Percentiles rank a stretch among this genome's conserved stretches.
These are phyloP conservation scores for Helobdella robusta DNA, from an alignment of 2,888 invertebrate genomes.

Conservation along the genomic window DNA sequence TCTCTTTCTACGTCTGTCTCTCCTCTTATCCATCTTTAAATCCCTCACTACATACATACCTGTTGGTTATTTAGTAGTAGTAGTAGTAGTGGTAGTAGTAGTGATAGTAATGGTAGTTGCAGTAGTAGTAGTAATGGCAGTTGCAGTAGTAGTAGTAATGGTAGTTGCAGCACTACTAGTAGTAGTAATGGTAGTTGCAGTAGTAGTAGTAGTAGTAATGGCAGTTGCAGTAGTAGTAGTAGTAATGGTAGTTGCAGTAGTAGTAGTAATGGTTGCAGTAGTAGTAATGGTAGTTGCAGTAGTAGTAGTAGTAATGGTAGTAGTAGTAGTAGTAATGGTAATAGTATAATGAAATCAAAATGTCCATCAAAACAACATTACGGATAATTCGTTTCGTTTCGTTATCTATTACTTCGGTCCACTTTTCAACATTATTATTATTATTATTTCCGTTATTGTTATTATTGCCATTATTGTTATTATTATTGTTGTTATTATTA, in stretches of 20 bases:
- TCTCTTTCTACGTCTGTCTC: too few species aligned
- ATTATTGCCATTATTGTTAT: not conserved
- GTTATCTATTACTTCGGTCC: too few species aligned
- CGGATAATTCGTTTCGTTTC: too few species aligned
- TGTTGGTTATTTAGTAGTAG: not conserved
- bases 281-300: conserved; percentile 19
- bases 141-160: not conserved
- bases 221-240: not conserved
- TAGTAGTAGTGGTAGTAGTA: not conserved
- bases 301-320: conserved; percentile 20
- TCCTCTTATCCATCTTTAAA: too few species aligned
- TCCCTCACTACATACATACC: not conserved
- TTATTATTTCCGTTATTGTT: too few species aligned
- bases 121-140: not conserved
- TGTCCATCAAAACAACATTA: too few species aligned
- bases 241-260: conserved; percentile 3
- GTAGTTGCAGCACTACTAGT: not conserved
- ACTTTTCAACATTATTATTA: too few species aligned
- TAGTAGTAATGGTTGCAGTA: conserved; percentile 18
- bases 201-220: not conserved
- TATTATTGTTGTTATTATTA: not conserved
- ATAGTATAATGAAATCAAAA: too few species aligned
- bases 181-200: conserved; percentile 8
- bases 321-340: conserved; percentile 22
- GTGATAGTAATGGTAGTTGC: not conserved